A percentile compares a stretch with the other conserved stretches of the same genome.
Conservation (phyloP, 2,113 vertebrate species). For the Sigmodon hispidus region DNA sequence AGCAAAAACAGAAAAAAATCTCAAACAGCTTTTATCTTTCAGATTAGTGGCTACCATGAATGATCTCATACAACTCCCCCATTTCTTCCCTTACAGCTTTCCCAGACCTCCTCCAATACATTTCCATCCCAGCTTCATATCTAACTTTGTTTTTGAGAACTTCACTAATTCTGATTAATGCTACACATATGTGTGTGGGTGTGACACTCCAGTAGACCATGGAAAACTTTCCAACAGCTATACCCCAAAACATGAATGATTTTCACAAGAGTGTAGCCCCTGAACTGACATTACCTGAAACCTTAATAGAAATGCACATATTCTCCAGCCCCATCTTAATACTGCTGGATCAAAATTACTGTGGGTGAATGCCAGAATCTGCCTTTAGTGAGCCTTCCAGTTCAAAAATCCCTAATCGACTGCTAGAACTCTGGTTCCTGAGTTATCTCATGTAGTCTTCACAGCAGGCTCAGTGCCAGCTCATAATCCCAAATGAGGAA, state of each 20-base stretch:
- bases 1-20: neutral
- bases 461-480: neutral
- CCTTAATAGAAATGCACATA: neutral
- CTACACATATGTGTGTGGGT: neutral
- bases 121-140: no score
- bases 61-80: neutral
- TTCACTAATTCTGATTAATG: neutral
- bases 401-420: neutral
- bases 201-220: neutral
- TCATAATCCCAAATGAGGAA: conserved; percentile 17
- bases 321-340: neutral
- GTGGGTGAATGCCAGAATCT: neutral
- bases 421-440: neutral
- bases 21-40: neutral
- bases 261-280: neutral
- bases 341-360: neutral
- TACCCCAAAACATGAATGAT: neutral
- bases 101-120: neutral
- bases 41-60: neutral
- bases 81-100: neutral
- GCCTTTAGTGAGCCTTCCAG: fast-evolving
- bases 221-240: neutral
- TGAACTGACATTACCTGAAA: neutral
- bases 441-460: neutral
- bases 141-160: neutral